Evolutionary conservation across 1,140 invertebrate genomes (phyloP).

Genomic region (Zaprionus gabonicus): DNA sequence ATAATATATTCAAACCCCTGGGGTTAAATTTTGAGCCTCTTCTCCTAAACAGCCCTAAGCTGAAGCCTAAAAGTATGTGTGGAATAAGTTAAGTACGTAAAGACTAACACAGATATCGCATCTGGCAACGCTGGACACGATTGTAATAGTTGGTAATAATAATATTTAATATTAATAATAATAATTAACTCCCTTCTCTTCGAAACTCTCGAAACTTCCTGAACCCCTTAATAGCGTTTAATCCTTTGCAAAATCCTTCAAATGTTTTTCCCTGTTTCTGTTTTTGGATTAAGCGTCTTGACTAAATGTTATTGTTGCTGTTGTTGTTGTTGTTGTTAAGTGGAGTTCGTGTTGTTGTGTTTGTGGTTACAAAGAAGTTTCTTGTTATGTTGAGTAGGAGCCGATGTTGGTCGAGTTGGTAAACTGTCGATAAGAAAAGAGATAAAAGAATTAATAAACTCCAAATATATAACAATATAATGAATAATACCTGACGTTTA

Average conservation of each 20-base stretch:
- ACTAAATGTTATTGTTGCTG: constrained; percentile 33
- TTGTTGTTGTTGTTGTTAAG: constrained; percentile 41
- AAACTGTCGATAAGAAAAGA: constrained; percentile 52
- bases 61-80: constrained; percentile 53
- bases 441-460: neutral
- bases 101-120: constrained; percentile 19
- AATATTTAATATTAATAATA: constrained; percentile 16
- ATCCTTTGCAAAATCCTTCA: neutral
- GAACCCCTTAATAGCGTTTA: constrained; percentile 4
- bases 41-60: constrained; percentile 20
- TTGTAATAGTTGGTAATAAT: constrained; percentile 15
- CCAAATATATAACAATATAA: too few species aligned
- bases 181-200: constrained; percentile 12
- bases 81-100: constrained; percentile 47
- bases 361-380: constrained; percentile 67
- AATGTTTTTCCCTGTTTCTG: constrained; percentile 7
- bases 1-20: constrained; percentile 16
- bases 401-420: constrained; percentile 67
- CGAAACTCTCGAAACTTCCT: neutral
- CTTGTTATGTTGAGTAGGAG: constrained; percentile 82
- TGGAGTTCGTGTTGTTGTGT: constrained; percentile 64
- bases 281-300: constrained; percentile 28
- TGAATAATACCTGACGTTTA: constrained; percentile 74
- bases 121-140: constrained; percentile 36
- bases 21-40: constrained; percentile 17